Evolutionary conservation across 2,113 vertebrate species (phyloP).

Genomic region (Sitta europaea): DNA sequence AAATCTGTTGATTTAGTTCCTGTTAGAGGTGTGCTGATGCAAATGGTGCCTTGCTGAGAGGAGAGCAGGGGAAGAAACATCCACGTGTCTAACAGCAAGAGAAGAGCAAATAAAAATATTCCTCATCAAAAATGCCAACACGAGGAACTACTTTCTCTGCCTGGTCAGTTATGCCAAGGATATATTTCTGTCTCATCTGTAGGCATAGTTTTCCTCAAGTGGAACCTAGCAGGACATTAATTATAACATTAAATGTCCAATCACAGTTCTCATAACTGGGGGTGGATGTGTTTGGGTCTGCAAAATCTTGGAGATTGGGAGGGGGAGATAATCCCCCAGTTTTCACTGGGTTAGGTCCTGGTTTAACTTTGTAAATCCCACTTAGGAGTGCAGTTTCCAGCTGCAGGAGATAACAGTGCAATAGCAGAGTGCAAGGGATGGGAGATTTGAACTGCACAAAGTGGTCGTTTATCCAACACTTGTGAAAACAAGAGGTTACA

Average conservation of each 20-base stretch:
- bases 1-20: background rate
- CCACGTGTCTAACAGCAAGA: background rate
- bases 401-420: background rate
- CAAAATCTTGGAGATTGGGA: background rate
- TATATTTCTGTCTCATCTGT: background rate
- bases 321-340: background rate
- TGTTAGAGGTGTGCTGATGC: background rate
- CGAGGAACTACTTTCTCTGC: background rate
- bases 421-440: background rate
- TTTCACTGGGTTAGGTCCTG: background rate
- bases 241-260: background rate
- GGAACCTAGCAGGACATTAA: background rate
- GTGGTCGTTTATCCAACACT: background rate
- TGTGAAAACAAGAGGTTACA: slow-evolving; percentile 1
- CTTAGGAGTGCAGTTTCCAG: background rate
- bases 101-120: background rate
- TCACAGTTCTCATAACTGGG: background rate
- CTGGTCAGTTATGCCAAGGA: background rate
- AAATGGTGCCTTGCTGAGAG: background rate
- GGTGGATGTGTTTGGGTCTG: background rate
- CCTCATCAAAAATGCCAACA: background rate
- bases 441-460: background rate
- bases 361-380: background rate
- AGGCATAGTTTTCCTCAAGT: background rate
- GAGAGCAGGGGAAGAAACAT: background rate